Evolutionary conservation across 2,797 vertebrate genomes (phyloP).

Genomic region (Lateolabrax maculatus): DNA sequence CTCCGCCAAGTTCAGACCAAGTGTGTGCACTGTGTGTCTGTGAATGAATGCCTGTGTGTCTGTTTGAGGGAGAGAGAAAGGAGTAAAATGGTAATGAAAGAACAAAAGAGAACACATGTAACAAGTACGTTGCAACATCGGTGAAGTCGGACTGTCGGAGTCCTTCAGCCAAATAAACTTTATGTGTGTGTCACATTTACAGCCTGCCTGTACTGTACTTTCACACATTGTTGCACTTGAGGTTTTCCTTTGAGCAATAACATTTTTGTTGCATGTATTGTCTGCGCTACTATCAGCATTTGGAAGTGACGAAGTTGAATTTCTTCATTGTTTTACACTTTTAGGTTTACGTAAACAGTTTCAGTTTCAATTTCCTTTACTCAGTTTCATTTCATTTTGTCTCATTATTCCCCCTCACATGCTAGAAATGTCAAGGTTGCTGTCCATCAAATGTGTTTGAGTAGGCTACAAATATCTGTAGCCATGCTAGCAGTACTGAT

Average conservation of each 20-base stretch:
- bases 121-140: constrained; percentile 10
- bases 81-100: constrained; percentile 9
- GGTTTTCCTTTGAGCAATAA: constrained; percentile 3
- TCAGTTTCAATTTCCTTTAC: not conserved
- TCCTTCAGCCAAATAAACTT: no score
- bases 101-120: constrained; percentile 12
- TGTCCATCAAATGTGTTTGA: no score
- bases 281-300: not conserved
- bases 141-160: not conserved
- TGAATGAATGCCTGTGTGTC: not conserved
- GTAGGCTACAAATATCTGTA: no score
- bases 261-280: not conserved
- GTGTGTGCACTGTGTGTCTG: constrained; percentile 1
- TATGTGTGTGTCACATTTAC: constrained; percentile 1
- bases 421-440: no score
- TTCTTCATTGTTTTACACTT: not conserved
- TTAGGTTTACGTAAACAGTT: no score
- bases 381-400: not conserved
- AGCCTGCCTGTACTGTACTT: not conserved
- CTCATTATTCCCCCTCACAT: not conserved
- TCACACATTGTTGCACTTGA: constrained; percentile 11
- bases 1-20: constrained; percentile 39
- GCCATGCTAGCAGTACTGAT: not conserved
- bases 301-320: not conserved
- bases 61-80: not conserved